phyloP scores from a whole-genome alignment of 2,888 invertebrate genomes.

The Troilus luridus region DNA sequence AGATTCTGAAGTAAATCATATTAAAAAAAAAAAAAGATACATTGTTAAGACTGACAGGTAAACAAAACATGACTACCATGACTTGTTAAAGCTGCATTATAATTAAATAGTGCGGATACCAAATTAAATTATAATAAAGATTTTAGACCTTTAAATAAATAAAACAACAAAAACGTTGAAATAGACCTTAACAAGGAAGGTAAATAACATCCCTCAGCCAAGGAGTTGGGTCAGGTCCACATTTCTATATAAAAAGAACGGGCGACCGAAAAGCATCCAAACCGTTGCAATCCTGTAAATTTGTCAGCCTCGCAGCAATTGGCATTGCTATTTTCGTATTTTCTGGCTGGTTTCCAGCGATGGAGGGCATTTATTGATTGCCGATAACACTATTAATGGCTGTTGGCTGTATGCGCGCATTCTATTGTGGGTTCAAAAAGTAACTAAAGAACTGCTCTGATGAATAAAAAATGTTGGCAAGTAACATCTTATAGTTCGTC shows the following conservation, averaged over 20 bases:
- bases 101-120: too few species aligned
- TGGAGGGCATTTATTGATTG: neutral
- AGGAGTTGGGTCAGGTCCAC: neutral
- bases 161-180: neutral
- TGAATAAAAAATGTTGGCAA: too few species aligned
- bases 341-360: neutral
- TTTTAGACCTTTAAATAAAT: neutral
- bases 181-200: neutral
- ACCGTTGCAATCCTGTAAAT: neutral
- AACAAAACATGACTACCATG: too few species aligned
- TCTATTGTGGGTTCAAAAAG: too few species aligned
- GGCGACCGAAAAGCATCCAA: conserved; percentile 11
- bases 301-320: conserved; percentile 21
- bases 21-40: too few species aligned
- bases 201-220: neutral
- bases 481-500: too few species aligned
- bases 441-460: too few species aligned
- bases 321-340: neutral
- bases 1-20: too few species aligned
- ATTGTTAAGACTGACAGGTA: too few species aligned
- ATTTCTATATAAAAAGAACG: conserved; percentile 7
- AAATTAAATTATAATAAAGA: too few species aligned
- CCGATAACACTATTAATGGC: neutral
- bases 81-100: too few species aligned
- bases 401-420: too few species aligned